phyloP scores from a whole-genome alignment of 2,113 vertebrate species.

The Falco punctatus region DNA sequence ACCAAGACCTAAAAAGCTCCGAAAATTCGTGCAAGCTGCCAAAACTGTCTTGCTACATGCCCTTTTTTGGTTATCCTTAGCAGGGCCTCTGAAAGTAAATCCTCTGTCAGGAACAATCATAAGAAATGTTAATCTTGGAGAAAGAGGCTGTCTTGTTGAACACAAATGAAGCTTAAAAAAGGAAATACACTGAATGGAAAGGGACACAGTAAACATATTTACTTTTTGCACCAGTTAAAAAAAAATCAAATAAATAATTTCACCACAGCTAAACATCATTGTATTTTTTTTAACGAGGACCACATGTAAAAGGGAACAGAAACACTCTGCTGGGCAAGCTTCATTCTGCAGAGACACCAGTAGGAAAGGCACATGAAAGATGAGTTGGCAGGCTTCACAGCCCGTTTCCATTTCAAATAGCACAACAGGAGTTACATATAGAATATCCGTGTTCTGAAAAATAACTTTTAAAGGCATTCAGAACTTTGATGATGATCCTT shows the following conservation, averaged over 20 bases:
- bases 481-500: neutral
- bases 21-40: constrained; percentile 80
- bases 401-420: neutral
- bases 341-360: constrained; percentile 37
- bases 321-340: constrained; percentile 27
- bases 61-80: constrained; percentile 91
- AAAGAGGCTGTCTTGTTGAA: constrained; percentile 74
- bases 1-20: constrained; percentile 81
- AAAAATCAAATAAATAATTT: constrained; percentile 14
- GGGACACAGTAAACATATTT: constrained; percentile 29
- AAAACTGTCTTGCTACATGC: constrained; percentile 82
- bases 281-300: constrained; percentile 60
- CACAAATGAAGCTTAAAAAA: constrained; percentile 60
- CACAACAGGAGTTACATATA: neutral
- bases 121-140: constrained; percentile 88
- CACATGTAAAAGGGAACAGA: constrained; percentile 61
- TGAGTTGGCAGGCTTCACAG: constrained; percentile 11
- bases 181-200: constrained; percentile 46
- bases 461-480: neutral
- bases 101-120: constrained; percentile 87
- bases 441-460: neutral
- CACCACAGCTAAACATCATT: neutral
- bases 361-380: constrained; percentile 50
- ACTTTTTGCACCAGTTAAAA: constrained; percentile 12
- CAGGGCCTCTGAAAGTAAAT: constrained; percentile 87